Base-by-base conservation (phyloP, 2,113 vertebrate species). In the Natator depressus region DNA sequence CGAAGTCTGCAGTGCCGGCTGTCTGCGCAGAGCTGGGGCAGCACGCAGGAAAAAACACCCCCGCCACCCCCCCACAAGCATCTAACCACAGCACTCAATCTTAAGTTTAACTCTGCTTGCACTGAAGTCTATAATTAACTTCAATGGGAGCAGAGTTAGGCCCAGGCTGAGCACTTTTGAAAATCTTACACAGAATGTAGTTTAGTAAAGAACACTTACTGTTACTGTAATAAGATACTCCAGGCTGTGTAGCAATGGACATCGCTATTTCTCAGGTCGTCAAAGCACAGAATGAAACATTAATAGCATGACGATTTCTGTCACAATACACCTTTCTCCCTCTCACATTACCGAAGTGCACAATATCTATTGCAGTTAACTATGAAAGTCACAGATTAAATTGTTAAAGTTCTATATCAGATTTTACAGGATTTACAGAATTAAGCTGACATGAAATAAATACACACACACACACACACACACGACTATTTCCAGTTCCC, bases 381-480 rank as follows among this genome's bases (percentile, higher is more conserved):
- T 24, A 57, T 6, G 51, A 25, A 87, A 87, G 22, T 76, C 88
- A 31, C 47, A 54, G 22, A 87, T 75, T 38, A 72, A 10, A 31
- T 49, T 80, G 92, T 59, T 76, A 5, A 84, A 75, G 16, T 78
- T 81, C 50, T 93, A 1, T 3, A 51, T 62, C 57, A 59, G 38
- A 50, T 82, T 88, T 91, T 53, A 93, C 86, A 95, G 31, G 50
- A 35, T 80, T 94, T 83, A 83, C 4, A 75, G 88, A 85, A 84
- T 3, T 1, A 10, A 27, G 19, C 47, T 35, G 38, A 81, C 31
- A 49, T 29, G 27, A 76, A 87, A 86, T 27, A 87, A 0, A 69
- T 2, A 17, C 0, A 72, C 4, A 13, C 12, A 69, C 2, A 35
- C 6, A 35, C 3, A 69, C n/a, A n/a, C n/a, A n/a, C 31, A 13